phyloP scores from a whole-genome alignment of 2,888 invertebrate species.

The Spisula subtruncata region DNA sequence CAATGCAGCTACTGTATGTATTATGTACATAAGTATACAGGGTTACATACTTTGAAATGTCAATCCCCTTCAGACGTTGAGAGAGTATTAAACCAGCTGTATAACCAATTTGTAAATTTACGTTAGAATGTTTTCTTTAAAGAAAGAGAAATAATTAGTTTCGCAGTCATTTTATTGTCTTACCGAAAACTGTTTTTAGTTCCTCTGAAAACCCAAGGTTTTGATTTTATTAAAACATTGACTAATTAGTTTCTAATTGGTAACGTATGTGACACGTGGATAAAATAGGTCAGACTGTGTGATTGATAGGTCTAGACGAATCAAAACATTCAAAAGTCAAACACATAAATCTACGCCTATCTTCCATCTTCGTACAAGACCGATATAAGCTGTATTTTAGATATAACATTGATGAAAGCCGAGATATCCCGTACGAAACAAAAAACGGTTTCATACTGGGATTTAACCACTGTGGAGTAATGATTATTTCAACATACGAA shows the following conservation, averaged over 20 bases:
- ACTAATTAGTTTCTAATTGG: neutral
- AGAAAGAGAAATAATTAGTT: neutral
- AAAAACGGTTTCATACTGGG: neutral
- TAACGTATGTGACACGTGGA: neutral
- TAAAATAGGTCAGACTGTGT: neutral
- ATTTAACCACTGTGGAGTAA: neutral
- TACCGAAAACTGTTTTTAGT: neutral
- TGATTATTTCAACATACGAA: neutral
- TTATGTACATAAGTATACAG: too few species aligned
- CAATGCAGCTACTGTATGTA: too few species aligned
- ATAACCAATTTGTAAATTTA: neutral
- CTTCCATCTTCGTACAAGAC: neutral
- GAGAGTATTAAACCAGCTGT: neutral
- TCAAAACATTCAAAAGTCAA: neutral
- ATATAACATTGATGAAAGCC: neutral
- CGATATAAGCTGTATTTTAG: too few species aligned
- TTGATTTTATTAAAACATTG: neutral
- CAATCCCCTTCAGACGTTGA: too few species aligned
- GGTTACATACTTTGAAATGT: too few species aligned
- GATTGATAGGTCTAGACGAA: neutral
- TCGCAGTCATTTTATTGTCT: neutral
- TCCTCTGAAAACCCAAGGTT: neutral
- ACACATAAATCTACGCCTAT: neutral
- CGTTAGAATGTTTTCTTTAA: neutral
- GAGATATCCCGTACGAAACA: slow-evolving; percentile 6